Evolutionary conservation across 2,113 vertebrate species (phyloP), one percentile per base, ranked within the genome.

Genomic region (Myrmophylax atrothorax): DNA sequence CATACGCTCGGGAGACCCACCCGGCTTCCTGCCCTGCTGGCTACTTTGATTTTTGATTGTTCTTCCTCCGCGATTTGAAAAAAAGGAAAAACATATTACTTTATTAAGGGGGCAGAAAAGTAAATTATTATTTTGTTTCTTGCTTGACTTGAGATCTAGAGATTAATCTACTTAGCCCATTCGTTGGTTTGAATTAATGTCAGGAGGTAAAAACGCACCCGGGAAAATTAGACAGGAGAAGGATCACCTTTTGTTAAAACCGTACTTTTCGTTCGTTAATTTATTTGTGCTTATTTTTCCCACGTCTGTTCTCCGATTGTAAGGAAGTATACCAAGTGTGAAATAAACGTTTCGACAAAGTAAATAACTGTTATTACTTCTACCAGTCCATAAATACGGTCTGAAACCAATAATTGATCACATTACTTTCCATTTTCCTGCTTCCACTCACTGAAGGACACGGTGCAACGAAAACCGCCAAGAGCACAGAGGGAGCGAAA

Each of bases 281-380:
- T 93, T 95, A 84, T 87, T 95, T 84, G 69, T 80, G 83, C 82
- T 87, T 81, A 81, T 90, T 97, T 94, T 91, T 89, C 88, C 73
- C 38, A 31, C 11, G 12, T 74, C 31, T 20, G 58, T 81, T 81
- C 58, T 83, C 62, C 31, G 28, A 90, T 63, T 96, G 82, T 92
- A 91, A 91, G 87, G 72, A 94, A 96, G 89, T 83, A 89, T 10
- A 93, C 67, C 82, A 80, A 87, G 87, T 66, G 96, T 31, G 67
- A 95, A 95, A 94, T 91, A 91, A 95, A 90, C 38, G 63, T 87
- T 93, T 92, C 68, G 23, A 80, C 69, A n/a, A 88, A 93, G 82
- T 73, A 95, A 97, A 97, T 97, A 78, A 95, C 95, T 87, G 82
- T 96, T 94, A 91, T 97, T 95, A 96, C 93, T 81, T 85, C 75